Percentiles rank a stretch among this genome's conserved stretches.
These are phyloP conservation scores for Stictocephala bisonia DNA, from an alignment of 2,888 invertebrate species.

Conservation along the genomic window DNA sequence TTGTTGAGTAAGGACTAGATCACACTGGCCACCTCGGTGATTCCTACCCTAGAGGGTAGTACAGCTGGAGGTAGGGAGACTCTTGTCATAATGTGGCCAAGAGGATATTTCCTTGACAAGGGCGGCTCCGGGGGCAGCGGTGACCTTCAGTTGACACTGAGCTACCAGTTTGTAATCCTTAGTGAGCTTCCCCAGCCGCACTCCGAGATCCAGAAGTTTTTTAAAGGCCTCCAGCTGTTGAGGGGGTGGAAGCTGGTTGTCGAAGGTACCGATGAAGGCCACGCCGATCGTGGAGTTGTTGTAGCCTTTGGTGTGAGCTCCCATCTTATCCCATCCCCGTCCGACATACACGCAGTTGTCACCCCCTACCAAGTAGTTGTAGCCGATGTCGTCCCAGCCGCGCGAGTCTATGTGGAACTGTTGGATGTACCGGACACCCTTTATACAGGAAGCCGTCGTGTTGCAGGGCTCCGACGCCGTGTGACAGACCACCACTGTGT, in stretches of 20 bases:
- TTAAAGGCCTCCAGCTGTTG: conserved; percentile 43
- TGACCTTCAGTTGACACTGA: conserved; percentile 39
- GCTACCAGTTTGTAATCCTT: conserved; percentile 42
- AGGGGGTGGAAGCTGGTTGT: conserved; percentile 35
- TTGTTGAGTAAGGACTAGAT: no score
- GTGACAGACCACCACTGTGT: conserved; percentile 46
- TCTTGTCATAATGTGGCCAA: conserved; percentile 40
- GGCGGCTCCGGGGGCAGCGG: conserved; percentile 47
- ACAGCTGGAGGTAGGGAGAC: no score
- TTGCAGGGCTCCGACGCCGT: conserved; percentile 45
- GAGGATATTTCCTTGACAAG: conserved; percentile 30
- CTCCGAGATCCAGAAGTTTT: conserved; percentile 43
- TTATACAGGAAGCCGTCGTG: conserved; percentile 34
- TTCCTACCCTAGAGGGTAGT: no score
- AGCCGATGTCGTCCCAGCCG: conserved; percentile 61
- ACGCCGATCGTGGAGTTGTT: conserved; percentile 48
- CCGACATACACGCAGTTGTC: conserved; percentile 67
- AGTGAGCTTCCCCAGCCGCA: conserved; percentile 38
- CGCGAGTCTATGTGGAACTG: conserved; percentile 37
- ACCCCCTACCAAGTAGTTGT: conserved; percentile 67
- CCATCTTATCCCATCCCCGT: conserved; percentile 65
- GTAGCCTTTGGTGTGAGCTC: conserved; percentile 45
- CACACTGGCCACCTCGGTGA: no score
- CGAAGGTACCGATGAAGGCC: conserved; percentile 51
- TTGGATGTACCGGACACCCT: conserved; percentile 38